These are phyloP conservation scores for Epinephelus malabaricus DNA, from an alignment of 2,797 vertebrate genomes.

Conservation along the genomic window DNA sequence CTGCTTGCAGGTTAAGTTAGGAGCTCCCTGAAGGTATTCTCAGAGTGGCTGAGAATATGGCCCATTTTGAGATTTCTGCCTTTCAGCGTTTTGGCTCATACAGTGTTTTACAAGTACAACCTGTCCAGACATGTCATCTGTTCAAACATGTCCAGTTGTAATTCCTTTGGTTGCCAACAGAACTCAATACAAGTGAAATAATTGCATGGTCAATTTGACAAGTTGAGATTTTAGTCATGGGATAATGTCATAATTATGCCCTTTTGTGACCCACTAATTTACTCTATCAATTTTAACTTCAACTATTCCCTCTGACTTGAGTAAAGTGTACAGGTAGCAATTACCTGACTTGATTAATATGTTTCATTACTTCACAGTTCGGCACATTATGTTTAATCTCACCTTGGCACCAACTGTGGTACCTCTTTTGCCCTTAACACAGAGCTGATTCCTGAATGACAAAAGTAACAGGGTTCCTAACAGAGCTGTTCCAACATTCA, in stretches of 20 bases:
- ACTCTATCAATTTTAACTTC: conserved; percentile 14
- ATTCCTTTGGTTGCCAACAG: neutral
- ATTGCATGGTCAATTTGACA: conserved; percentile 1
- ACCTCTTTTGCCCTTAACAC: conserved; percentile 18
- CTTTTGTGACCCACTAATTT: conserved; percentile 38
- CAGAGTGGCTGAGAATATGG: too few relatives aligned
- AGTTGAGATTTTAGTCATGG: conserved; percentile 18
- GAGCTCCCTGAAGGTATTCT: too few relatives aligned
- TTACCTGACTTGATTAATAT: conserved; percentile 50
- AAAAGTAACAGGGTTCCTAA: conserved; percentile 42
- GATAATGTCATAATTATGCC: conserved; percentile 25
- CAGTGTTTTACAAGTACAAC: neutral
- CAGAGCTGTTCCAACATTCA: conserved; percentile 41
- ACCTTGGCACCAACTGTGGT: conserved; percentile 17
- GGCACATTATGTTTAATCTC: conserved; percentile 50
- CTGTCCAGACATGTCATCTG: neutral
- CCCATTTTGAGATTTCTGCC: neutral
- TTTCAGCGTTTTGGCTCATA: neutral
- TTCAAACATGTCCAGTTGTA: conserved; percentile 8
- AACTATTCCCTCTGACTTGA: conserved; percentile 12
- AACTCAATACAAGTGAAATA: neutral
- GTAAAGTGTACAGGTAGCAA: conserved; percentile 34
- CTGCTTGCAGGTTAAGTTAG: too few relatives aligned
- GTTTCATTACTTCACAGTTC: conserved; percentile 49
- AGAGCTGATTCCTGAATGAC: conserved; percentile 30